These are phyloP conservation scores for Athrips mouffetella DNA, from an alignment of 2,888 invertebrate species.

Conservation along the genomic window DNA sequence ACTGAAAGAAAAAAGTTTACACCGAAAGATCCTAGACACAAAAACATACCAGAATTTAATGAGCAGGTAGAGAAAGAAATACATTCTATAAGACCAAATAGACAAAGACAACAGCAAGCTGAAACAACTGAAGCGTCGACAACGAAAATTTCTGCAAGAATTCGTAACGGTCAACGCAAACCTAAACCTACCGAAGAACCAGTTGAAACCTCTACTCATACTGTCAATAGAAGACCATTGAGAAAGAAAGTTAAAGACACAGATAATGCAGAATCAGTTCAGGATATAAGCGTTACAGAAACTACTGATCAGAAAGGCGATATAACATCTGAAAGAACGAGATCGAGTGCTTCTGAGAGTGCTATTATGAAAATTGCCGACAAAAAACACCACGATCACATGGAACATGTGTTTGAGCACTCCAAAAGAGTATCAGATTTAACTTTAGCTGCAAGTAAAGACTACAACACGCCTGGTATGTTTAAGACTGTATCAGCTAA, in stretches of 20 bases:
- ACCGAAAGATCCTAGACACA: constrained; percentile 70
- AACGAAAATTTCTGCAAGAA: constrained; percentile 60
- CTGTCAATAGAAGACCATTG: constrained; percentile 51
- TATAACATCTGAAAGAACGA: constrained; percentile 64
- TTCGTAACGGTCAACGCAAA: constrained; percentile 60
- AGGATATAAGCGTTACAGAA: constrained; percentile 59
- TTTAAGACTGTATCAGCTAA: constrained; percentile 82
- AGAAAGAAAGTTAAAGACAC: constrained; percentile 63
- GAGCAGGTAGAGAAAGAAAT: constrained; percentile 57
- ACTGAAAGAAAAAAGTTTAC: constrained; percentile 74
- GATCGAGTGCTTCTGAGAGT: constrained; percentile 64
- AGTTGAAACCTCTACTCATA: constrained; percentile 47
- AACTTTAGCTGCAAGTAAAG: constrained; percentile 84
- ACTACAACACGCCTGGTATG: constrained; percentile 84
- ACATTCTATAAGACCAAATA: constrained; percentile 46
- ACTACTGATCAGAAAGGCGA: constrained; percentile 54
- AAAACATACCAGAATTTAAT: constrained; percentile 48
- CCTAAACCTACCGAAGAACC: constrained; percentile 61
- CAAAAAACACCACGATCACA: constrained; percentile 65
- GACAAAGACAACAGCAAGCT: constrained; percentile 54
- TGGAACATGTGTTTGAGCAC: constrained; percentile 70
- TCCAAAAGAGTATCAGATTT: constrained; percentile 85
- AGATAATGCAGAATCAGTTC: constrained; percentile 60
- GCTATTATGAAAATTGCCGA: constrained; percentile 79
- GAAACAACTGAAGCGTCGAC: constrained; percentile 51